Evolutionary conservation across 2,113 vertebrate species (phyloP), one percentile per base, ranked within the genome.

Genomic region (Fulmarus glacialis): DNA sequence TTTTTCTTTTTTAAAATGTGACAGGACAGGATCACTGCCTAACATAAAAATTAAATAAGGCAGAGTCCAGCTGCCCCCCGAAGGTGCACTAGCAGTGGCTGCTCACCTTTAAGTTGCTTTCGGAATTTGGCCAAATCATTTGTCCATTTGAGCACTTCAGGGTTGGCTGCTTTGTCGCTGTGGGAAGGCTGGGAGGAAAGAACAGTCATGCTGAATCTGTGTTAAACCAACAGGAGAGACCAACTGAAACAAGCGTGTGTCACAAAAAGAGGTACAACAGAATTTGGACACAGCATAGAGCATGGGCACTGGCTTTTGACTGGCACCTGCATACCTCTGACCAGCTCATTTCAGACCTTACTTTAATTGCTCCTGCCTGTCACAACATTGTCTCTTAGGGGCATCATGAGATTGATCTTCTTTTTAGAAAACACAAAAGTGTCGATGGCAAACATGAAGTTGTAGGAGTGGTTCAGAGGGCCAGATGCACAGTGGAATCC

Each of bases 101-200:
- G 60, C 78, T 96, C 96, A 99, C 99, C 99, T 99, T 99, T 99
- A 27, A 99, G 98, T 3, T 99, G 99, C 97, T 99, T 99, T 64
- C 99, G 98, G 86, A 99, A 99, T 82, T 98, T 99, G 81, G 99
- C 98, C 89, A 99, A 99, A 89, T 99, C 99, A 45, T 99, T 99
- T 67, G 99, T 99, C 99, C 99, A 99, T 82, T 99, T 98, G 63
- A 99, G 98, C 87, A 99, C 99, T 84, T 99, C 99, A 18, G 99
- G 98, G 93, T 99, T 99, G 91, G 98, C 98, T 27, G 98, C 99
- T 98, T 99, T 99, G 95, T 99, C 99, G 3, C 99, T 98, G 96
- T 99, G 99, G 56, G 99, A 99, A 36, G 99, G 99, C 99, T 99
- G 90, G 3, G 43, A 43, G 67, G 68, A 91, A 87, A 93, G 73